Evolutionary conservation across 1,140 invertebrate genomes (phyloP).

Genomic region (Pseudomyrmex sp.): DNA sequence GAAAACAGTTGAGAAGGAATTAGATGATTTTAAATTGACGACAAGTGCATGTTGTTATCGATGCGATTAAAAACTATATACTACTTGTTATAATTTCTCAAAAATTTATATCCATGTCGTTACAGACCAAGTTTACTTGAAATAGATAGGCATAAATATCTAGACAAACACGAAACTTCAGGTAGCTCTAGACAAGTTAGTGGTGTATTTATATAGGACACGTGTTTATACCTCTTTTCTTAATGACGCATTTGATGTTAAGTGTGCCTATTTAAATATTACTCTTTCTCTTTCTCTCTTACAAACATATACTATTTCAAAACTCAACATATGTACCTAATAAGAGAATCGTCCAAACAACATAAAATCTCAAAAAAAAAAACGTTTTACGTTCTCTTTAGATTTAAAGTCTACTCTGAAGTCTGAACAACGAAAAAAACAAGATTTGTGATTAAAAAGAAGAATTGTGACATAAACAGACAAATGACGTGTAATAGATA

Average conservation of each 20-base stretch:
- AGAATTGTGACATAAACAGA: too few relatives aligned
- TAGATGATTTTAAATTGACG: too few relatives aligned
- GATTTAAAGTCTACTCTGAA: neutral
- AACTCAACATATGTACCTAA: too few relatives aligned
- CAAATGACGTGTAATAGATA: neutral
- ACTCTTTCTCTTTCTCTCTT: neutral
- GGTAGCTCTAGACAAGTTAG: conserved; percentile 32
- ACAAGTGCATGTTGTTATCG: too few relatives aligned
- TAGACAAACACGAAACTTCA: conserved; percentile 1
- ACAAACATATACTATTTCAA: too few relatives aligned
- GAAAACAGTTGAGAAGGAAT: too few relatives aligned
- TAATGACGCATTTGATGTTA: conserved; percentile 5
- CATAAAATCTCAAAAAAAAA: neutral
- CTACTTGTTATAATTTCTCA: too few relatives aligned
- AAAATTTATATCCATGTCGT: too few relatives aligned
- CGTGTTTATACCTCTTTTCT: neutral
- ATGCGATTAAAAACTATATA: too few relatives aligned
- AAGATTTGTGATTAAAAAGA: too few relatives aligned
- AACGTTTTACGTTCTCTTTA: neutral
- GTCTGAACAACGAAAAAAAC: neutral
- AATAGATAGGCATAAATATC: neutral
- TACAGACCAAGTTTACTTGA: too few relatives aligned
- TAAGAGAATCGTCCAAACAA: neutral
- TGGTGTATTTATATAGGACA: conserved; percentile 20
- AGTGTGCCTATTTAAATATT: conserved; percentile 11